These are phyloP conservation scores for Oncopodura yosiiana DNA, from an alignment of 1,140 invertebrate species.

Conservation along the genomic window DNA sequence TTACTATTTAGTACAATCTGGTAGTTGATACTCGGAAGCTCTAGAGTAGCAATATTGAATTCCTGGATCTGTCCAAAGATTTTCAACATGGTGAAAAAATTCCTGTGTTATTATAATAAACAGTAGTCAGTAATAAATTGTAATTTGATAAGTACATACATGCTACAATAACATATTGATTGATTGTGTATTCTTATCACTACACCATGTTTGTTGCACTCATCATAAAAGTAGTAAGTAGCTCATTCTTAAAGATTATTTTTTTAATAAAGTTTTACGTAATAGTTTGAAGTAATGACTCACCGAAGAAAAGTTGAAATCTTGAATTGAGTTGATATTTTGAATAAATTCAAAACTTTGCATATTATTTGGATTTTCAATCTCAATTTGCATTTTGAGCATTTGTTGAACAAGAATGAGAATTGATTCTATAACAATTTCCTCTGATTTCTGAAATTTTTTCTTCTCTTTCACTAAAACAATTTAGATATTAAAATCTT, in stretches of 20 bases:
- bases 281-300: no score
- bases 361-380: conserved; percentile 44
- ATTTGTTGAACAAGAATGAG: conserved; percentile 52
- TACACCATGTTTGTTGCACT: no score
- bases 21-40: conserved; percentile 46
- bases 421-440: conserved; percentile 58
- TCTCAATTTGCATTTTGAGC: conserved; percentile 43
- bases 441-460: conserved; percentile 52
- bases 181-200: no score
- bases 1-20: conserved; percentile 51
- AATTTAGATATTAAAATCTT: conserved; percentile 11
- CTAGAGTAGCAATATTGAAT: conserved; percentile 45
- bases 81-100: conserved; percentile 54
- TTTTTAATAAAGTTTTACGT: no score
- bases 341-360: conserved; percentile 48
- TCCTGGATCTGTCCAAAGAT: conserved; percentile 51
- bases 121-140: background rate
- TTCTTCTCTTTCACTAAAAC: conserved; percentile 50
- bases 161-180: no score
- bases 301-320: conserved; percentile 29
- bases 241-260: no score
- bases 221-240: no score
- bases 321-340: conserved; percentile 43
- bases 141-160: background rate
- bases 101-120: conserved; percentile 44